Evolutionary conservation across 1,140 invertebrate species (phyloP), one percentile per base, ranked within the genome.

Genomic region (Drosophila setifemur): DNA sequence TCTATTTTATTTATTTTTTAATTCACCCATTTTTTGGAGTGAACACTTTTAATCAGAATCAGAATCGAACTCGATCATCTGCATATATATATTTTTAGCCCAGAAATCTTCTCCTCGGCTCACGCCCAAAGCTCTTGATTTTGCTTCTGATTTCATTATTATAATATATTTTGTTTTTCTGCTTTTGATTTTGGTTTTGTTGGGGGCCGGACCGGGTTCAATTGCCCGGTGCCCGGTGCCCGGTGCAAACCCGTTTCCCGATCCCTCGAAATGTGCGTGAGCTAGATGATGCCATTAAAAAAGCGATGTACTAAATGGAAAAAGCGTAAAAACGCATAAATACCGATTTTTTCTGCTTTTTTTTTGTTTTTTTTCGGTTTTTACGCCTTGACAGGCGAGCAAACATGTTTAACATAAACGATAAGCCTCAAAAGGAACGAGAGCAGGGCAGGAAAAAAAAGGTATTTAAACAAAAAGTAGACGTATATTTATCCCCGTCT

Each of bases 241-340:
- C n/a, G n/a, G n/a, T n/a, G 57, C 28, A 64, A 66, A 66, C 61
- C 43, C 61, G 61, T 66, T 66, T 66, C 11, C 19, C 12, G 43
- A 3, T 2, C 7, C 11, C 3, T 11, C 11, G 2, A 28, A 2
- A 23, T 33, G 45, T 64, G 67, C 66, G 64, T 57, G 43, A 58
- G 49, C 64, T 70, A 71, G 67, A 71, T 71, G 66, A 71, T 71
- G 44, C 67, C 67, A 71, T 60, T 50, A 71, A 71, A 71, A 71
- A 71, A 44, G 29, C 50, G 60, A 60, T 71, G 67, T 39, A 39
- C 28, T 9, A 71, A 71, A 71, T 66, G 64, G 58, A 64, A 66
- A 64, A 63, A 8, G 2, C 12, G 39, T 39, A 42, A 48, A 48
- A 43, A 1, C 2, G 0, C 2, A 26, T 31, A 12, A 2, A 29